Conservation (phyloP, 2,113 vertebrate genomes). For the Saguinus imperator region DNA sequence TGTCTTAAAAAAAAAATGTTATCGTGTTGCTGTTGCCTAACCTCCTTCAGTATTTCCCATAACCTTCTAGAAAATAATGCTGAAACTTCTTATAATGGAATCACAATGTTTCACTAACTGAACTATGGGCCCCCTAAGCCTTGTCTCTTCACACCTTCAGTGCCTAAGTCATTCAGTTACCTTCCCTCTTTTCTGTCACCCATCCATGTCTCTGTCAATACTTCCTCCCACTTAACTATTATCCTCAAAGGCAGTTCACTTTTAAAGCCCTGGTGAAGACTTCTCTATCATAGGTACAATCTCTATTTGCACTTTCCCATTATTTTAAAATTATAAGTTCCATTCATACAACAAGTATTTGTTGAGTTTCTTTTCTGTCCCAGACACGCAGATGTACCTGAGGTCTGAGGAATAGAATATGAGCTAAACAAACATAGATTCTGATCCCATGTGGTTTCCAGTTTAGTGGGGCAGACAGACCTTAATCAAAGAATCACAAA, state of each 20-base stretch:
- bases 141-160: accelerated
- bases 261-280: neutral
- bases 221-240: neutral
- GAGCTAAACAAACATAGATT: neutral
- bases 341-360: neutral
- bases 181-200: neutral
- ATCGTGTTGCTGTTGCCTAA: neutral
- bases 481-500: neutral
- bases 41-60: neutral
- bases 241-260: neutral
- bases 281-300: neutral
- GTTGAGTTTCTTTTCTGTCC: neutral
- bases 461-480: neutral
- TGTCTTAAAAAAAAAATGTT: neutral
- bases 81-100: neutral
- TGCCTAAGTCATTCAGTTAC: neutral
- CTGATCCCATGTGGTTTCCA: neutral
- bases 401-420: neutral
- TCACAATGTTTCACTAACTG: neutral
- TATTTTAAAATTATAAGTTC: neutral
- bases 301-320: neutral
- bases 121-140: neutral
- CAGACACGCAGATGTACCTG: neutral
- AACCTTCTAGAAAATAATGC: neutral
- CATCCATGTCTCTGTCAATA: neutral